A percentile compares a stretch with the other conserved stretches of the same genome.
Conservation (phyloP, 2,888 invertebrate species). For the Drosophila histrio region DNA sequence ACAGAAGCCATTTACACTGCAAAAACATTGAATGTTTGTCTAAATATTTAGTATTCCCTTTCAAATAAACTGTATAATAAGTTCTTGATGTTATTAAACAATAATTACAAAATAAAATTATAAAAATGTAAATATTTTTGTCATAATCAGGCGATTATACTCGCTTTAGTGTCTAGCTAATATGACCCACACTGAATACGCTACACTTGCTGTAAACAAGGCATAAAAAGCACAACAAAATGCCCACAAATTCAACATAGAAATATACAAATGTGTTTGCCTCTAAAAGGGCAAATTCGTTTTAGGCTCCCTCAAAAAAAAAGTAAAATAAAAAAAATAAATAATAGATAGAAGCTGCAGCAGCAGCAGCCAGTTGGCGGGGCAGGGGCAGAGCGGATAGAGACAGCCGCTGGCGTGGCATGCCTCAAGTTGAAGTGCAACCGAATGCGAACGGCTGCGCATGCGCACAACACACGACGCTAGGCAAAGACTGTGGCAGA, state of each 20-base stretch:
- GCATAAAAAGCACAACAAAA: slow-evolving; percentile 42
- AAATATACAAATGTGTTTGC: slow-evolving; percentile 48
- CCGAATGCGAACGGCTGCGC: slow-evolving; percentile 66
- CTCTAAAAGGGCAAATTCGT: slow-evolving; percentile 48
- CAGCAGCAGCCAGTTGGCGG: slow-evolving; percentile 16
- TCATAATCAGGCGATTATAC: too few relatives aligned
- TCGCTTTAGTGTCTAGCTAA: background rate
- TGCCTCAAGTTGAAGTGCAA: slow-evolving; percentile 74
- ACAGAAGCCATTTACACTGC: background rate
- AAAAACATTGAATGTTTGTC: too few relatives aligned
- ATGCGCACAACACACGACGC: slow-evolving; percentile 67
- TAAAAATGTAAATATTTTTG: too few relatives aligned
- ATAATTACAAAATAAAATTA: too few relatives aligned
- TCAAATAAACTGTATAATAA: too few relatives aligned
- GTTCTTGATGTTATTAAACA: too few relatives aligned
- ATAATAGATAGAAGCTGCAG: slow-evolving; percentile 43
- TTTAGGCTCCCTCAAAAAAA: slow-evolving; percentile 21
- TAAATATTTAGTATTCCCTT: too few relatives aligned
- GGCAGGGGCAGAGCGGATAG: slow-evolving; percentile 13
- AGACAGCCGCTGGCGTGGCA: slow-evolving; percentile 56
- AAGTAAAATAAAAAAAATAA: slow-evolving; percentile 7
- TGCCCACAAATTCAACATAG: slow-evolving; percentile 35
- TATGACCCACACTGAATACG: slow-evolving; percentile 13
- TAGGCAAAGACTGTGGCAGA: background rate
- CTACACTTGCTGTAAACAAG: slow-evolving; percentile 11